Conservation (phyloP, 2,888 invertebrate genomes). For the Muscina levida region DNA sequence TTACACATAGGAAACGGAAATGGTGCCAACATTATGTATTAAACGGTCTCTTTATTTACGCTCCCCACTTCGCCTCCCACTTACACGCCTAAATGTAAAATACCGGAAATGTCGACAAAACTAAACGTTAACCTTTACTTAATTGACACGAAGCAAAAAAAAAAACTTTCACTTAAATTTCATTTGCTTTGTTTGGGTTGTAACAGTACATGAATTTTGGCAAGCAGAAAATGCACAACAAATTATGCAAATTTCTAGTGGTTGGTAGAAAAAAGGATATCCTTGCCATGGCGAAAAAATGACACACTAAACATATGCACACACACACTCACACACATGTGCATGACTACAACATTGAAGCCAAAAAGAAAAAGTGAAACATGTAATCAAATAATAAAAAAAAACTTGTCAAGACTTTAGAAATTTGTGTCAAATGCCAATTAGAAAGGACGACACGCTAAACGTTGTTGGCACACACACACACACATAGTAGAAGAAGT, state of each 20-base stretch:
- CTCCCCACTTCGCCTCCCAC: background rate
- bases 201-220: background rate
- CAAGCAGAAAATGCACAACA: conserved; percentile 39
- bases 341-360: too few species aligned
- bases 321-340: too few species aligned
- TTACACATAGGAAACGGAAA: conserved; percentile 51
- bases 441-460: conserved; percentile 60
- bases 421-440: conserved; percentile 60
- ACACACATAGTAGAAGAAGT: background rate
- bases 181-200: conserved; percentile 5
- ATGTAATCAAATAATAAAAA: conserved; percentile 29
- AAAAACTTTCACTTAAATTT: conserved; percentile 28
- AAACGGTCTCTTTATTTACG: conserved; percentile 31
- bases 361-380: conserved; percentile 32
- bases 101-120: conserved; percentile 62
- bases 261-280: conserved; percentile 53
- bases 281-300: conserved; percentile 18
- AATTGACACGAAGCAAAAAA: conserved; percentile 50
- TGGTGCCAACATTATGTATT: conserved; percentile 36
- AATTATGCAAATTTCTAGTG: conserved; percentile 58
- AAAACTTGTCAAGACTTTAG: conserved; percentile 31
- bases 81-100: conserved; percentile 7
- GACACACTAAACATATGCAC: conserved; percentile 6
- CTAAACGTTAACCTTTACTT: conserved; percentile 56
- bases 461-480: too few species aligned